phyloP scores from a whole-genome alignment of 2,113 vertebrate genomes.

The Pyrgilauda ruficollis region DNA sequence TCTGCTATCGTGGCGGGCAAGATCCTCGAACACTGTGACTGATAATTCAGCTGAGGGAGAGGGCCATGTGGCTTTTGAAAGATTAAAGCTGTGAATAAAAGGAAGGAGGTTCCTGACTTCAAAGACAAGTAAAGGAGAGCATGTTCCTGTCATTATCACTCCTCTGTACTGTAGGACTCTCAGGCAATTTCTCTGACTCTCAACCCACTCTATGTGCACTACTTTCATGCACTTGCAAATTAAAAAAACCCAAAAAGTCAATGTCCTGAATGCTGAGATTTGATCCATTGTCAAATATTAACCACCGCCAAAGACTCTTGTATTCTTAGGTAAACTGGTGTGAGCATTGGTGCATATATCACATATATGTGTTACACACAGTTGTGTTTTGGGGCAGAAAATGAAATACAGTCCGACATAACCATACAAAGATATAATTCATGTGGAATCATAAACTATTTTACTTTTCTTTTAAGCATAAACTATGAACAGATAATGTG shows the following conservation, averaged over 20 bases:
- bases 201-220: background rate
- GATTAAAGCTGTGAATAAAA: background rate
- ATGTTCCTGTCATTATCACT: background rate
- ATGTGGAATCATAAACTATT: background rate
- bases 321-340: background rate
- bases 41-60: background rate
- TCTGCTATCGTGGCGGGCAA: background rate
- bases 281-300: background rate
- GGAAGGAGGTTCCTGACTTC: background rate
- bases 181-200: background rate
- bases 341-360: background rate
- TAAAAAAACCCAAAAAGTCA: background rate
- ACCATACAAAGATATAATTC: background rate
- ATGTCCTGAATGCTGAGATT: background rate
- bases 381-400: background rate
- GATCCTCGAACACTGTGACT: background rate
- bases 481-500: background rate
- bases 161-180: background rate
- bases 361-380: rapidly evolving
- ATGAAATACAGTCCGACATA: background rate
- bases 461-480: background rate
- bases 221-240: background rate
- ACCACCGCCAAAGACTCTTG: background rate
- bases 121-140: background rate
- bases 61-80: background rate